Evolutionary conservation across 1,140 invertebrate species (phyloP), one percentile per base, ranked within the genome.

Genomic region (Cherax destructor): DNA sequence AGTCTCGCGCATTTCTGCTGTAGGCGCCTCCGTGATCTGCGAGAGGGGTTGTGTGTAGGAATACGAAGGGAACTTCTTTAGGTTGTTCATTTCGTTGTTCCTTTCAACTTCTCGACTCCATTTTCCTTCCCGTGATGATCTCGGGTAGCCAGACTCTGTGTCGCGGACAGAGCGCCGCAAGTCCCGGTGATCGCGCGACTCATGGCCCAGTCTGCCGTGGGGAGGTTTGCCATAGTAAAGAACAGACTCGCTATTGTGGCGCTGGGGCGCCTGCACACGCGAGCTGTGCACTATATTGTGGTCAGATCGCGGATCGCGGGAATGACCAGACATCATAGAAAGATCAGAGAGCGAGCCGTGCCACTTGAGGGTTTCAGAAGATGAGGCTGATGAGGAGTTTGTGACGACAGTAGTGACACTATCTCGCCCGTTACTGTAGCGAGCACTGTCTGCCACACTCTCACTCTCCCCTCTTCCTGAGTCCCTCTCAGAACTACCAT

Each of bases 291-390:
- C 97, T 91, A 97, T 97, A 47, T 97, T 95, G 92, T 97, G 96
- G 56, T 93, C 93, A 49, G 90, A 92, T 89, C 93, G 91, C 13
- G 93, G 93, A 74, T 94, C 91, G 78, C 93, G 80, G 52, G 94
- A 93, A 61, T 93, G 86, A 72, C 91, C 92, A 49, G 87, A 90
- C 95, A 95, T 74, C 94, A 94, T 61, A 93, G 92, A 93, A 92
- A 97, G 95, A 93, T 97, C 97, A 93, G 96, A 97, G 95, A 96
- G 96, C 9, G 97, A 97, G 49, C 97, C 97, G 93, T 97, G 96
- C 97, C 97, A 97, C 94, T 97, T 97, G 2, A 97, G 94, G 10
- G 97, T 97, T 93, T 97, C 97, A 93, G 97, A 97, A 59, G 97
- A 97, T 74, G 93, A 94, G 41, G 94, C 94, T 11, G 94, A 94